Percentiles rank a stretch among this genome's conserved stretches.
phyloP scores from a whole-genome alignment of 2,113 vertebrate genomes.

The Istiophorus platypterus region DNA sequence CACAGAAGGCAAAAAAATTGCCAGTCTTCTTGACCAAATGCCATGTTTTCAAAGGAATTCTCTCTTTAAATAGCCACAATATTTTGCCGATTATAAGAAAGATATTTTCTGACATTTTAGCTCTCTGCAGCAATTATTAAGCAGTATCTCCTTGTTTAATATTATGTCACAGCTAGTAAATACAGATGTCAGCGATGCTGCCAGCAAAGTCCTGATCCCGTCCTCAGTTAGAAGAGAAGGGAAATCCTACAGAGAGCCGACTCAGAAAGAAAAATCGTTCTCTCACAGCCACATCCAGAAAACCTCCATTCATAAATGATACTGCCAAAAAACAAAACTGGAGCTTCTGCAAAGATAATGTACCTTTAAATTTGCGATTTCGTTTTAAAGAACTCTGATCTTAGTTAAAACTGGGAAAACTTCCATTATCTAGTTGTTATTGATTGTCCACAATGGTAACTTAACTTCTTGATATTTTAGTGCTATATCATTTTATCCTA shows the following conservation, averaged over 20 bases:
- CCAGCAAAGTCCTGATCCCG: neutral
- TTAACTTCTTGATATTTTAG: neutral
- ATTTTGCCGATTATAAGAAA: neutral
- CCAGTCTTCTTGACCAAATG: neutral
- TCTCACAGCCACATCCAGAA: neutral
- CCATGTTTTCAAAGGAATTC: neutral
- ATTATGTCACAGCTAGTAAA: conserved; percentile 12
- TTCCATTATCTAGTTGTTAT: neutral
- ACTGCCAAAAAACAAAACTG: neutral
- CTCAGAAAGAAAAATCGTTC: neutral
- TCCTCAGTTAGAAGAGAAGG: conserved; percentile 18
- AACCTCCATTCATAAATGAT: neutral
- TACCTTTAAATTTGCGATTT: neutral
- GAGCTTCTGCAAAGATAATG: neutral
- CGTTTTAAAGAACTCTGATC: neutral
- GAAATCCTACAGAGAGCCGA: neutral
- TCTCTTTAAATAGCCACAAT: neutral
- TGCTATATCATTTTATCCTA: neutral
- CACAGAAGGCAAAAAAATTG: neutral
- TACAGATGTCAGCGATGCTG: neutral
- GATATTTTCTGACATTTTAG: conserved; percentile 24
- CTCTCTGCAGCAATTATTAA: conserved; percentile 46
- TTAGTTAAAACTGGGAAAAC: neutral
- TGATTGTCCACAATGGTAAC: neutral
- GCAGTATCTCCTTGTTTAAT: conserved; percentile 16